Percentiles rank a stretch among this genome's conserved stretches.
phyloP scores from a whole-genome alignment of 2,888 invertebrate species.

The Tenthredo notha region DNA sequence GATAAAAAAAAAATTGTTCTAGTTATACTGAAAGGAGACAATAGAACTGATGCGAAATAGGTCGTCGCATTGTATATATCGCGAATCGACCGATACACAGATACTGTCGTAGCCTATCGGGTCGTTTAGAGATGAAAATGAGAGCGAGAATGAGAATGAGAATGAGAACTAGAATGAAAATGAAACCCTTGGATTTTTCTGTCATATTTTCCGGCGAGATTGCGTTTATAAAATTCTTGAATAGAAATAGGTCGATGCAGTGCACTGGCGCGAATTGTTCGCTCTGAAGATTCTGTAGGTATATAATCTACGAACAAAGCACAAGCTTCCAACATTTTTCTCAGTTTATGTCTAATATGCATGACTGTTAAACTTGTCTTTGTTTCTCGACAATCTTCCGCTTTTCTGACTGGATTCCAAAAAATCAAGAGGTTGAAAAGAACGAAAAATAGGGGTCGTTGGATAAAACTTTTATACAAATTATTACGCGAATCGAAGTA shows the following conservation, averaged over 20 bases:
- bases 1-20: not conserved
- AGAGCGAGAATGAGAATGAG: slow-evolving; percentile 11
- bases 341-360: not conserved
- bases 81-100: not conserved
- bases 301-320: slow-evolving; percentile 5
- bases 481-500: slow-evolving; percentile 4
- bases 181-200: not conserved
- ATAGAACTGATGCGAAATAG: slow-evolving; percentile 46
- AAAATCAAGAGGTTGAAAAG: not conserved
- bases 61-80: slow-evolving; percentile 14
- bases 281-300: not conserved
- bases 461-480: not conserved
- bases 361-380: not conserved
- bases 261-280: slow-evolving; percentile 15
- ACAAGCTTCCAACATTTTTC: not conserved
- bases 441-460: not conserved
- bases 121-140: slow-evolving; percentile 25
- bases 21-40: slow-evolving; percentile 8
- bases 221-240: slow-evolving; percentile 27
- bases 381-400: not conserved
- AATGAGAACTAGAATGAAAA: slow-evolving; percentile 13
- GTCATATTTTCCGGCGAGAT: slow-evolving; percentile 34
- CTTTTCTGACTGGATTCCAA: not conserved
- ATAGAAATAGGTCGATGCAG: slow-evolving; percentile 46
- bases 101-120: not conserved